These are phyloP conservation scores for Triplophysa bombifrons DNA, from an alignment of 2,797 vertebrate genomes.

Conservation along the genomic window DNA sequence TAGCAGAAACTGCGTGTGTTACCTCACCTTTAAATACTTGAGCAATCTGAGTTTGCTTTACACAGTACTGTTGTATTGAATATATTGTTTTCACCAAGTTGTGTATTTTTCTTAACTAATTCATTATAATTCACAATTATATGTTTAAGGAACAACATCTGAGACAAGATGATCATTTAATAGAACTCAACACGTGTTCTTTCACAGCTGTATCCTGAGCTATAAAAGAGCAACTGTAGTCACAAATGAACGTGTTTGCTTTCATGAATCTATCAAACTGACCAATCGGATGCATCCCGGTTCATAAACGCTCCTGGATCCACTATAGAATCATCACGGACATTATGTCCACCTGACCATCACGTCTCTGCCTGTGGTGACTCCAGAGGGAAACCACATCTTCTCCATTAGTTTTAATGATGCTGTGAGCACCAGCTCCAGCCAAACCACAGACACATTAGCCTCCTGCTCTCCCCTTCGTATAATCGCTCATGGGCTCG, in stretches of 20 bases:
- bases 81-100: no score
- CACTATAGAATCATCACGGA: neutral
- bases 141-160: neutral
- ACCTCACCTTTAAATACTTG: no score
- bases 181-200: no score
- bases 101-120: no score
- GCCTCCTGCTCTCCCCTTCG: slow-evolving; percentile 22
- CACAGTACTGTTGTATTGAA: no score
- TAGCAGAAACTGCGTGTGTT: no score
- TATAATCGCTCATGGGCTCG: slow-evolving; percentile 22
- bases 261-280: neutral
- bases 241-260: neutral
- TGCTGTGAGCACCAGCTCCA: slow-evolving; percentile 19
- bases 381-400: slow-evolving; percentile 41
- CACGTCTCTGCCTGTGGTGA: slow-evolving; percentile 12
- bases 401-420: slow-evolving; percentile 44
- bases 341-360: slow-evolving; percentile 17
- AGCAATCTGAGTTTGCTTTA: no score
- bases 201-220: no score
- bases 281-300: neutral
- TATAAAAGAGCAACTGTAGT: neutral
- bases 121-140: neutral
- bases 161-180: no score
- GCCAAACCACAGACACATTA: slow-evolving; percentile 46
- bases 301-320: neutral